Base-by-base conservation (phyloP, 2,888 invertebrate species). In the Acleris sparsana region DNA sequence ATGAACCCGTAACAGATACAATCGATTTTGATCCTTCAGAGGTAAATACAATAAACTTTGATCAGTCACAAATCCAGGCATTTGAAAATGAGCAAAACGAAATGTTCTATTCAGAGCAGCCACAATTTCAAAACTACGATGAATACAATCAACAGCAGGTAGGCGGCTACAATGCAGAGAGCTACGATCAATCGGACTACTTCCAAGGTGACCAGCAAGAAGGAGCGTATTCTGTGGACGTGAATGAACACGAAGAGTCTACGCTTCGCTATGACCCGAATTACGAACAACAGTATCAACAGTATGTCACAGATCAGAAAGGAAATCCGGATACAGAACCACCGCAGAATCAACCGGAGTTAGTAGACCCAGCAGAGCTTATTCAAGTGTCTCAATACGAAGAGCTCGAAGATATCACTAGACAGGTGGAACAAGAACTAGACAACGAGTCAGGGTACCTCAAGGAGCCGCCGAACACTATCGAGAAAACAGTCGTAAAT, bases 271-370 rank as follows among this genome's bases (percentile, higher is more conserved):
- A 88, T 67, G 89, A 90, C 70, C 87, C 80, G 66, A 80, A 72
- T 70, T 89, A 89, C 62, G 82, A 83, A 68, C 80, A 88, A 67
- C 88, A 90, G 71, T 88, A 89, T 70, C 80, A 88, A 67, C 88
- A 90, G 71, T 88, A 89, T 71, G 51, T 55, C 20, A 29, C 48
- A 25, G n/a, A 5, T 22, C 29, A 44, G 9, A 67, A 63, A 48
- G 55, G 68, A 48, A 62, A 69, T 59, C 44, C 59, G 43, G 53
- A n/a, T 16, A 7, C 16, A n/a, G 46, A 70, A 22, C 71, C 72
- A 57, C 69, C 73, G 48, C 68, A 70, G 60, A 58, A 68, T 60
- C 18, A 77, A 13, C 72, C 73, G 25, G 53, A 63, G 9, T 52
- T 59, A 25, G 29, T 53, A 51, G 61, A 58, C 6, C 60, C 63